Evolutionary conservation across 1,140 invertebrate genomes (phyloP).

Genomic region (Drosophila equinoxialis): DNA sequence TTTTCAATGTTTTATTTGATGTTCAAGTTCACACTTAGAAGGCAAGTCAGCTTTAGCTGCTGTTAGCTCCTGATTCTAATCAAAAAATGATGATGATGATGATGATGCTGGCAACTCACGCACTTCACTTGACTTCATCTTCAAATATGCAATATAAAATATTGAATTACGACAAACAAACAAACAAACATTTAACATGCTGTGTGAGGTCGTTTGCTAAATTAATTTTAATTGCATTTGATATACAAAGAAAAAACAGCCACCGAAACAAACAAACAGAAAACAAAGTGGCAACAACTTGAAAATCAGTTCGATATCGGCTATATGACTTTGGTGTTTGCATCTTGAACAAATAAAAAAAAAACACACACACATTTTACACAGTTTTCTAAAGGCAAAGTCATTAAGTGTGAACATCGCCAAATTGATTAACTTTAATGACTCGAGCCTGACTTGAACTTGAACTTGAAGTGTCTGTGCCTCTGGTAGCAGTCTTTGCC

Average conservation of each 20-base stretch:
- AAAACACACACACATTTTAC: slow-evolving; percentile 41
- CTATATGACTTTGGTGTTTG: slow-evolving; percentile 65
- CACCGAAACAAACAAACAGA: slow-evolving; percentile 22
- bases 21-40: slow-evolving; percentile 55
- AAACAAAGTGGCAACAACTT: slow-evolving; percentile 46
- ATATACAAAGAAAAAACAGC: slow-evolving; percentile 6
- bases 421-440: slow-evolving; percentile 64
- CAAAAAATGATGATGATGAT: slow-evolving; percentile 23
- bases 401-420: slow-evolving; percentile 74
- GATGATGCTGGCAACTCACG: slow-evolving; percentile 46
- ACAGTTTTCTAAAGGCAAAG: slow-evolving; percentile 40
- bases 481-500: slow-evolving; percentile 37
- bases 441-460: slow-evolving; percentile 53
- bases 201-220: slow-evolving; percentile 59
- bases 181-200: slow-evolving; percentile 22
- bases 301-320: slow-evolving; percentile 48
- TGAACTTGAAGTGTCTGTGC: slow-evolving; percentile 69
- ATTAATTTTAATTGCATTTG: slow-evolving; percentile 69
- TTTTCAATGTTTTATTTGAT: slow-evolving; percentile 33
- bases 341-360: slow-evolving; percentile 47
- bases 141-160: slow-evolving; percentile 60
- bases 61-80: slow-evolving; percentile 10
- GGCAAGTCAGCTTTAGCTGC: slow-evolving; percentile 50
- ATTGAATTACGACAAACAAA: slow-evolving; percentile 36
- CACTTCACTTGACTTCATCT: slow-evolving; percentile 47